Conservation (phyloP, 2,888 invertebrate genomes). For the Sepiola atlantica region DNA sequence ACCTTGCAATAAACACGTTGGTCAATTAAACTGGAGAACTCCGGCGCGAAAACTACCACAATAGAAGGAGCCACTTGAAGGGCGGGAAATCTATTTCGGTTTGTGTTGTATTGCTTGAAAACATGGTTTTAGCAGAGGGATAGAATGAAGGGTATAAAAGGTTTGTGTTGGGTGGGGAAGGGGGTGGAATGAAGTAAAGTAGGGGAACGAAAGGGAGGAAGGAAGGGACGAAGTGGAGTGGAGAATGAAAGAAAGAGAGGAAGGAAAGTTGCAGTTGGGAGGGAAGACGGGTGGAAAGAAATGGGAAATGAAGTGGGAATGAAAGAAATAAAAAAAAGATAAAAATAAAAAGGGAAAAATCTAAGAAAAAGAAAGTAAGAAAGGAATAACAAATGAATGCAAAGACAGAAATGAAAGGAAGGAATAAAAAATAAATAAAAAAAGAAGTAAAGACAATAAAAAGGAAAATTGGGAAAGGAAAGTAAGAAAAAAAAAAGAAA, state of each 20-base stretch:
- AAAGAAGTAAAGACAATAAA: no score
- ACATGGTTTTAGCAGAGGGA: background rate
- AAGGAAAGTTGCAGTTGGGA: background rate
- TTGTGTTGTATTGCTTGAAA: background rate
- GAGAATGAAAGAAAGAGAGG: background rate
- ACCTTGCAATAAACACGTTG: slow-evolving; percentile 13
- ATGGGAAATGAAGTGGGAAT: background rate
- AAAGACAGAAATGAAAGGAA: no score
- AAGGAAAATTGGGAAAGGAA: no score
- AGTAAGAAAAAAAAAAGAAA: no score
- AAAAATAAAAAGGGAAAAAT: background rate
- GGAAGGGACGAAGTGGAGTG: background rate
- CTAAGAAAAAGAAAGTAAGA: background rate
- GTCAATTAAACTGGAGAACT: slow-evolving; percentile 22
- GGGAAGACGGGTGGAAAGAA: background rate
- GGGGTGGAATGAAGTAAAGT: background rate
- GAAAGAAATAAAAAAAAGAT: background rate
- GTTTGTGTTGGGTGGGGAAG: background rate
- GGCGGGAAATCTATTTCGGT: background rate
- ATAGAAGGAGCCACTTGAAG: background rate
- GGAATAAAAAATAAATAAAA: no score
- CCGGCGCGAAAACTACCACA: background rate
- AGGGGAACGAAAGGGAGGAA: background rate
- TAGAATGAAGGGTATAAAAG: background rate
- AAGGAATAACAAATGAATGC: background rate